Evolutionary conservation across 2,113 vertebrate species (phyloP), one percentile per base, ranked within the genome.

Genomic region (Cairina moschata): DNA sequence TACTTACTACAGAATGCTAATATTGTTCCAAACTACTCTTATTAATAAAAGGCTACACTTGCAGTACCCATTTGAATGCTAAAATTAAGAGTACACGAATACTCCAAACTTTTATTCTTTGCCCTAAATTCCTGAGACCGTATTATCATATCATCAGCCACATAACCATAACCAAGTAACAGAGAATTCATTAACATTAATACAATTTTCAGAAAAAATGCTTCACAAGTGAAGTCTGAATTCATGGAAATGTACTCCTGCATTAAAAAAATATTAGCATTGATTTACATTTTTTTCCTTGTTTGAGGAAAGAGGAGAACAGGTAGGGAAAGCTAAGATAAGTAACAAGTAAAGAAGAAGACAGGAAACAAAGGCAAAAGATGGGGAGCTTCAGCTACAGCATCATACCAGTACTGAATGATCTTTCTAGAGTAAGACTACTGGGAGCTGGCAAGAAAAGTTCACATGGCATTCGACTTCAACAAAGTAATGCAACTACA

Each of bases 11-110:
- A 72, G 40, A 94, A 63, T 52, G 71, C 77, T 94, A 85, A 83
- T 71, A 88, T 81, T 55, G 12, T 67, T 91, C 86, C 79, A 85
- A 95, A 94, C 87, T 86, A 93, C 44, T 81, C 42, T 83, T 72
- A 58, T 90, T 89, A 81, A 79, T 88, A 80, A 75, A 91, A 92
- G 66, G 76, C 63, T 86, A 65, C 66, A 82, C 20, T 26, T 50
- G 31, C 25, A 92, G 72, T 79, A 83, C 13, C 78, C n/a, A 77
- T 83, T 90, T 86, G 78, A 86, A 92, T 48, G 14, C 21, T 77
- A 44, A 87, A 83, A 92, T 83, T 73, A 86, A 74, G 88, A 81
- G 60, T 22, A 66, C 36, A 55, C 31, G 38, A 74, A 76, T 68
- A 80, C 83, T 86, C 31, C 7, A 52, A 90, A 85, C 5, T 86